Evolutionary conservation across 2,888 invertebrate genomes (phyloP), one percentile per base, ranked within the genome.

Genomic region (Cerastis leucographa): DNA sequence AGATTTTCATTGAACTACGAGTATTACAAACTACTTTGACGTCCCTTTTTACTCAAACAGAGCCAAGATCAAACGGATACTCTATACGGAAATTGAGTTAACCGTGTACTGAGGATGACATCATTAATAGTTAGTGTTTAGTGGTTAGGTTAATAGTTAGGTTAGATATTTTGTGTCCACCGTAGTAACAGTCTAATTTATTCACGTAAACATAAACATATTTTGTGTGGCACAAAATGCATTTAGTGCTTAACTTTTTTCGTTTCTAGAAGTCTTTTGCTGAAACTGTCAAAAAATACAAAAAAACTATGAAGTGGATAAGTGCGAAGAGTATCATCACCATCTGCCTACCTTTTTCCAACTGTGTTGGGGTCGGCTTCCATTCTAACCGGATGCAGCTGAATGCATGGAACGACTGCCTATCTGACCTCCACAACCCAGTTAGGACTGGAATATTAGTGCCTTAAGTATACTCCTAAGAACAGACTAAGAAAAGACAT

Each of bases 31-130:
- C n/a, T 54, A 40, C 5, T 62, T 71, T 77, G 35, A 44, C 42
- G 22, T 54, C 51, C 42, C 9, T 29, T 70, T 80, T 42, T 76
- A 44, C 71, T 77, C 19, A 19, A 59, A 49, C 35, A 81, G 42
- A 78, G n/a, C 14, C 35, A 56, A 65, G 42, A 81, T 81, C 35
- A 78, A 81, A 81, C 56, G 56, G 71, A 42, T 81, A 11, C 56
- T 74, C 46, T 59, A 35, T 44, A 74, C 22, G 64, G 74, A 73
- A 56, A 78, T 78, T 73, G 22, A 65, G 42, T 81, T 74, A 56
- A 51, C n/a, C 56, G 42, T 44, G 35, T 51, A 49, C 22, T 51
- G n/a, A 25, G 22, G 42, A 22, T 29, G 25, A 22, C 11, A 1
- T 81, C 17, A 49, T 56, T 64, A 72, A 54, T 59, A 65, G 35